phyloP scores from a whole-genome alignment of 2,113 vertebrate genomes.

The Myxocyprinus asiaticus region DNA sequence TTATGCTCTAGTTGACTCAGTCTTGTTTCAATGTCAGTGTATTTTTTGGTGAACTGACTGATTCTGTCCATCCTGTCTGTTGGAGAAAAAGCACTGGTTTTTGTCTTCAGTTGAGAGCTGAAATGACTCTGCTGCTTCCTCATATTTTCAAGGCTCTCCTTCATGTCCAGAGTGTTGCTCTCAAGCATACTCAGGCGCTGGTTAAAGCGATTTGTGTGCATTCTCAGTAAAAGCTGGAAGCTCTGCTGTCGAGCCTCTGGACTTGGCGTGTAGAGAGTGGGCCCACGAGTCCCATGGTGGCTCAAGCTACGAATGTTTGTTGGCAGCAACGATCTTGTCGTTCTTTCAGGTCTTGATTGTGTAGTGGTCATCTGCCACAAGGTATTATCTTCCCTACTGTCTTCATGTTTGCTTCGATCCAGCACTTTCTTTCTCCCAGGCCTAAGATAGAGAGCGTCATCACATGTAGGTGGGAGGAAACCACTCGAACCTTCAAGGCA shows the following conservation, averaged over 20 bases:
- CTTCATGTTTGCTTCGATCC: constrained; percentile 56
- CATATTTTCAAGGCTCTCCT: constrained; percentile 63
- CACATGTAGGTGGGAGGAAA: constrained; percentile 65
- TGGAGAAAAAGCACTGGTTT: constrained; percentile 42
- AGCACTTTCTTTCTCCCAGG: constrained; percentile 57
- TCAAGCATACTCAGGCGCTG: constrained; percentile 72
- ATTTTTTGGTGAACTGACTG: constrained; percentile 58
- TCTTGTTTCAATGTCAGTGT: constrained; percentile 65
- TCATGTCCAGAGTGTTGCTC: constrained; percentile 70
- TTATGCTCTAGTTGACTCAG: constrained; percentile 66
- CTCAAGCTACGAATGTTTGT: constrained; percentile 41
- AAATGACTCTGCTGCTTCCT: constrained; percentile 61
- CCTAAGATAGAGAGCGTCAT: constrained; percentile 66
- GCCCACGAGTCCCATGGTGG: not conserved
- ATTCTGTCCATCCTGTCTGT: constrained; percentile 59
- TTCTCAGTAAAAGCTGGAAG: constrained; percentile 65
- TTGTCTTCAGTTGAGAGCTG: constrained; percentile 61
- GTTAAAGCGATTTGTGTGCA: constrained; percentile 71
- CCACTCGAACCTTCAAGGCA: constrained; percentile 60
- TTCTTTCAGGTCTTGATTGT: constrained; percentile 23
- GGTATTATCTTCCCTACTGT: constrained; percentile 30
- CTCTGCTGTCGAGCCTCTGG: constrained; percentile 55
- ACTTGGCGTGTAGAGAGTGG: constrained; percentile 61
- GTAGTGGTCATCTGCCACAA: not conserved
- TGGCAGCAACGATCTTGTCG: constrained; percentile 47